Conservation (phyloP, 2,797 vertebrate species). For the Neostethus bicornis region DNA sequence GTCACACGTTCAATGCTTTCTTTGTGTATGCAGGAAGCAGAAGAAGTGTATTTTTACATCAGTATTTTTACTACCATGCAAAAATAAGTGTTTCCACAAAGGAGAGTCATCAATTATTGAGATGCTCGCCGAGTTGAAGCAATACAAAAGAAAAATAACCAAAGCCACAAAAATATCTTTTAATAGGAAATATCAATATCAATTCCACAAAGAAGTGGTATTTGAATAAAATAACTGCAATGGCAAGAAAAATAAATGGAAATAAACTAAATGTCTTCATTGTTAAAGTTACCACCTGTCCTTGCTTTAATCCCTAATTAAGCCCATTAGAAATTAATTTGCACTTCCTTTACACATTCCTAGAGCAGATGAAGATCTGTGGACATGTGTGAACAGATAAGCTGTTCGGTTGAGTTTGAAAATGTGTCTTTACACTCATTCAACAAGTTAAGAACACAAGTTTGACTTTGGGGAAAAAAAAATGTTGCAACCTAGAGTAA, state of each 20-base stretch:
- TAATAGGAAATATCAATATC: constrained; percentile 46
- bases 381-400: constrained; percentile 14
- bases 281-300: constrained; percentile 10
- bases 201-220: constrained; percentile 41
- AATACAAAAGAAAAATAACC: constrained; percentile 38
- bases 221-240: constrained; percentile 50
- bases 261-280: constrained; percentile 12
- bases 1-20: background rate
- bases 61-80: too few species aligned
- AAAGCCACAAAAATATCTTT: constrained; percentile 39
- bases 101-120: too few species aligned
- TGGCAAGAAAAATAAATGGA: too few species aligned
- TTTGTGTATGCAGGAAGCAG: background rate
- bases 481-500: background rate
- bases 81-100: too few species aligned
- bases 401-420: constrained; percentile 11
- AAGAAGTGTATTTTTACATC: background rate
- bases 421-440: constrained; percentile 2
- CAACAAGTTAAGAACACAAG: background rate
- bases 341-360: constrained; percentile 10
- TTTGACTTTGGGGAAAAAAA: background rate
- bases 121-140: too few species aligned
- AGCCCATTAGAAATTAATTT: constrained; percentile 23
- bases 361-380: constrained; percentile 24
- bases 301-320: constrained; percentile 22